Base-by-base conservation (phyloP, 1,140 invertebrate genomes). In the Procambarus virginalis region DNA sequence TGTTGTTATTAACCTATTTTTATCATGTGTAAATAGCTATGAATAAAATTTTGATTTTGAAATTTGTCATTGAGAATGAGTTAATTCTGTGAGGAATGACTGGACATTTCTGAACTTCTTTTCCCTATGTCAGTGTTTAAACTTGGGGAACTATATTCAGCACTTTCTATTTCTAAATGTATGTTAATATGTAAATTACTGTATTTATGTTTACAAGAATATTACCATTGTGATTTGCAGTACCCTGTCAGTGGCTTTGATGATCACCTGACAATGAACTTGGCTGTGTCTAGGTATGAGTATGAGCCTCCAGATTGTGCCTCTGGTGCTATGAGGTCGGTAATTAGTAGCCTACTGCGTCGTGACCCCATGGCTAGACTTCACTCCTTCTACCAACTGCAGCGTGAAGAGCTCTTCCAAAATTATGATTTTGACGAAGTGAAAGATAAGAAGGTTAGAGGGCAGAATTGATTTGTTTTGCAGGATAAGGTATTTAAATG, bases 391-490 rank as follows among this genome's bases (percentile, higher is more conserved):
- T 82, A 89, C 49, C 87, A 89, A 60, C 80, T 89, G 14, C 87
- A 89, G 20, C 79, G 80, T 22, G 87, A 89, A 76, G 80, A 83
- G 22, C 73, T 89, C 34, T 89, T 89, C 80, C 46, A 89, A 64
- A 73, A 82, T 58, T 89, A 76, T 89, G 87, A 89, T 68, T 89
- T 89, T 49, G 87, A 89, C 51, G 79, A 83, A n/a, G 87, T 89
- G 9, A 73, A 76, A 17, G 87, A 89, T 4, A 89, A 83, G 77
- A 77, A 83, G 81, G 87, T 89, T 51, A 82, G 64, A 82, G 48
- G 20, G n/a, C 20, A 64, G 4, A 64, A 20, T 22, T 55, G 20
- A 22, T 80, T 78, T 34, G 46, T 49, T 14, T 77, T 10, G 49
- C n/a, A 48, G 48, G 58, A 22, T 70, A 58, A 9, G 12, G 6